Base-by-base conservation (phyloP, 1,140 invertebrate genomes). In the Oncopeltus fasciatus region DNA sequence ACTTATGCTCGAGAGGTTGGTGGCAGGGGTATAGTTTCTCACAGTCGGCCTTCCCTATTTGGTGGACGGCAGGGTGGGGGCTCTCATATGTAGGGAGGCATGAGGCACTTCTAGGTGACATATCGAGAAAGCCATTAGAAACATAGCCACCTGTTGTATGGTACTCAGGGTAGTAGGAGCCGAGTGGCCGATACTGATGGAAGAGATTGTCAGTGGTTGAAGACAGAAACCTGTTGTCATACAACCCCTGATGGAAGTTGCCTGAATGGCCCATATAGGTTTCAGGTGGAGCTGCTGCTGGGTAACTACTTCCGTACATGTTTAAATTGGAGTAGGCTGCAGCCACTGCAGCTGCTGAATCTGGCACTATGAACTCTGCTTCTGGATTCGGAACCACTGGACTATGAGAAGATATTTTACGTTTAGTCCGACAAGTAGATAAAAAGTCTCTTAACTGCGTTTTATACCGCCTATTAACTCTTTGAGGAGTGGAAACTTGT, bases 361-460 rank as follows among this genome's bases (percentile, higher is more conserved):
- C 82, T 4, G 82, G 72, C 16, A 83, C 76, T 31, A 86, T 76
- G 68, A 84, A 85, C 66, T 86, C 83, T 1, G 85, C 79, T 14
- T 72, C 24, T 67, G 73, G 24, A 70, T 72, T 71, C 64, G 74
- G 65, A 5, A 74, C 11, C 70, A 67, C 28, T 69, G 72, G 46
- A 69, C 70, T 28, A 71, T 70, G 26, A 16, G 70, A 76, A 16
- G 84, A 78, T 26, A 88, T 76, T 77, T 93, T 92, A 69, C 91
- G 81, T 72, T 95, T 95, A 61, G 87, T 89, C 59, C 91, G 80
- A 72, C 91, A 94, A 1, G 90, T 93, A 4, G 90, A 92, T 5
- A 95, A 76, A 71, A 95, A 94, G 74, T 96, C 93, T 29, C 91
- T 76, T 3, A 94, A 76, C 74, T 95, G 92, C 5, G 90, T 93